Conservation (phyloP, 2,113 vertebrate species). For the Himantopus leucocephalus region DNA sequence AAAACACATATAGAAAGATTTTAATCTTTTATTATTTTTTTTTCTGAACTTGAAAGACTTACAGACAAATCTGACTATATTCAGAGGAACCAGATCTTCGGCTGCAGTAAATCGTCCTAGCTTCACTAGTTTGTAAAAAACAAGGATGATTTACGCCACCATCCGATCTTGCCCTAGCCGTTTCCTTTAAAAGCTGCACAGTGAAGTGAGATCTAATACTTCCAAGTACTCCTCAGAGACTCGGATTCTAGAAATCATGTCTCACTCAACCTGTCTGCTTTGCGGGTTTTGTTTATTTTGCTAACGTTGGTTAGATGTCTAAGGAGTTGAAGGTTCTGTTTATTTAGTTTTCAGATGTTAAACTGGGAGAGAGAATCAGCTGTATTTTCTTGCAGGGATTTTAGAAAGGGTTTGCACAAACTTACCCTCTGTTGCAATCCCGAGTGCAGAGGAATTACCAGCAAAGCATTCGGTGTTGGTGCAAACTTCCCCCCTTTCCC, state of each 20-base stretch:
- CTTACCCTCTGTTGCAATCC: neutral
- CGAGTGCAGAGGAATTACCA: neutral
- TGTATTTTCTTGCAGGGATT: neutral
- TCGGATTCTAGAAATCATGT: neutral
- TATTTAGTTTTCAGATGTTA: constrained; percentile 11
- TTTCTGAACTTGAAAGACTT: neutral
- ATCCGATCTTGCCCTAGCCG: neutral
- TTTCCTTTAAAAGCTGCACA: constrained; percentile 21
- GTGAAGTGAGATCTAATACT: constrained; percentile 34
- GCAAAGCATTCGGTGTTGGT: neutral
- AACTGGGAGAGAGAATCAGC: neutral
- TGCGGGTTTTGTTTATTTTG: constrained; percentile 35
- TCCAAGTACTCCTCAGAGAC: constrained; percentile 35
- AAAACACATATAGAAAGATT: neutral
- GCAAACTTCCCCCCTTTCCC: neutral
- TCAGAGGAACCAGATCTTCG: neutral
- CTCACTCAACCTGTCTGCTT: constrained; percentile 30
- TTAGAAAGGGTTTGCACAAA: neutral
- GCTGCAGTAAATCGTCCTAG: neutral
- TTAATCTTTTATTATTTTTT: neutral
- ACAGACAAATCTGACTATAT: neutral
- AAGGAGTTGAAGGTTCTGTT: constrained; percentile 21
- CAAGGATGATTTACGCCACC: neutral
- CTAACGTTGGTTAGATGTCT: neutral
- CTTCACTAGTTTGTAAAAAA: neutral